phyloP scores from a whole-genome alignment of 2,888 invertebrate species.

The Microctonus brassicae region DNA sequence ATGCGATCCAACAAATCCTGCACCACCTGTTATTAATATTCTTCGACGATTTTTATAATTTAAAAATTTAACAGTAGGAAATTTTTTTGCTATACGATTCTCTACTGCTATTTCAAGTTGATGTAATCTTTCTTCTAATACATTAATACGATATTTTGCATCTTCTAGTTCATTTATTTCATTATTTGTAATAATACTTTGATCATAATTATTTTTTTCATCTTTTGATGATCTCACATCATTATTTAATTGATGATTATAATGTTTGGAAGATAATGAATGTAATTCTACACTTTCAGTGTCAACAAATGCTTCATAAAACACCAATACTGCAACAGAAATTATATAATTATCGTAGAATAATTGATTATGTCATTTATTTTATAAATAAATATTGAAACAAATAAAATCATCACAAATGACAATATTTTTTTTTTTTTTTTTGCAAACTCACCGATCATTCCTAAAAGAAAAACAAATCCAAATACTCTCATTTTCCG shows the following conservation, averaged over 20 bases:
- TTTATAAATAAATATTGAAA: not conserved
- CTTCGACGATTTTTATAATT: slow-evolving; percentile 93
- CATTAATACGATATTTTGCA: slow-evolving; percentile 76
- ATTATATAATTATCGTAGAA: slow-evolving; percentile 9
- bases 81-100: slow-evolving; percentile 78
- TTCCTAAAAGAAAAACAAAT: slow-evolving; percentile 58
- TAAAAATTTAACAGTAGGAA: slow-evolving; percentile 91
- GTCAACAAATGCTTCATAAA: slow-evolving; percentile 68
- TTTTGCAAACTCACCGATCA: slow-evolving; percentile 62
- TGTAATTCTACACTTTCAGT: slow-evolving; percentile 57
- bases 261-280: slow-evolving; percentile 6
- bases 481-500: slow-evolving; percentile 66
- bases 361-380: not conserved
- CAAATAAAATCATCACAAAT: not conserved
- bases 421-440: no score
- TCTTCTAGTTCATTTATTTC: slow-evolving; percentile 73
- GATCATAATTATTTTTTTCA: slow-evolving; percentile 27
- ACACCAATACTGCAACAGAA: slow-evolving; percentile 65
- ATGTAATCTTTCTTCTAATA: slow-evolving; percentile 80
- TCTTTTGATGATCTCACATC: not conserved
- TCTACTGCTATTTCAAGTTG: slow-evolving; percentile 78
- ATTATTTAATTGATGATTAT: slow-evolving; percentile 23
- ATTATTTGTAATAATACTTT: slow-evolving; percentile 40
- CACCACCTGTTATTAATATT: slow-evolving; percentile 96
- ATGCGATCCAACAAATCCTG: slow-evolving; percentile 99